A percentile compares a stretch with the other conserved stretches of the same genome.
phyloP scores from a whole-genome alignment of 2,888 invertebrate genomes.

The Machimus rusticus region DNA sequence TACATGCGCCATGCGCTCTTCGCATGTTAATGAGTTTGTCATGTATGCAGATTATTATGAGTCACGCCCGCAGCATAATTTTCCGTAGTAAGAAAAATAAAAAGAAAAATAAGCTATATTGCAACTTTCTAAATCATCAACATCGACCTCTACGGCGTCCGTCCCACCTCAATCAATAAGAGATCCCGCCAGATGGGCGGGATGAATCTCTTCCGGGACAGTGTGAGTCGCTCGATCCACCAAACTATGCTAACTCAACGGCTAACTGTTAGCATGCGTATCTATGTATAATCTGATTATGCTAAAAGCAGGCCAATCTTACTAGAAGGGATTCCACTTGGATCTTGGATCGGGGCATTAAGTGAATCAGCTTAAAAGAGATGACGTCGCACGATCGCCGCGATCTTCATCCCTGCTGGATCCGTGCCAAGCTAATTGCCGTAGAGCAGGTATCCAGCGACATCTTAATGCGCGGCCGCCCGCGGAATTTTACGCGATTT shows the following conservation, averaged over 20 bases:
- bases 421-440: conserved; percentile 15
- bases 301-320: neutral
- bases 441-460: conserved; percentile 13
- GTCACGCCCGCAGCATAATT: neutral
- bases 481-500: neutral
- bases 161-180: neutral
- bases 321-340: neutral
- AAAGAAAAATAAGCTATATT: neutral
- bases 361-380: neutral
- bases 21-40: neutral
- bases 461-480: neutral
- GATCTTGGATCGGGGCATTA: neutral
- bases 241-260: neutral
- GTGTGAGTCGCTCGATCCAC: neutral
- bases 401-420: neutral
- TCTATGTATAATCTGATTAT: neutral
- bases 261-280: neutral
- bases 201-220: conserved; percentile 12
- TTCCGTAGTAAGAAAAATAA: neutral
- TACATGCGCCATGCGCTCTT: neutral
- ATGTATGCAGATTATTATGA: neutral
- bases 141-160: neutral
- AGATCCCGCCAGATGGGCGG: neutral
- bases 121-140: neutral
- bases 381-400: neutral